Conservation (phyloP, 2,888 invertebrate species). For the Phortica magna region DNA sequence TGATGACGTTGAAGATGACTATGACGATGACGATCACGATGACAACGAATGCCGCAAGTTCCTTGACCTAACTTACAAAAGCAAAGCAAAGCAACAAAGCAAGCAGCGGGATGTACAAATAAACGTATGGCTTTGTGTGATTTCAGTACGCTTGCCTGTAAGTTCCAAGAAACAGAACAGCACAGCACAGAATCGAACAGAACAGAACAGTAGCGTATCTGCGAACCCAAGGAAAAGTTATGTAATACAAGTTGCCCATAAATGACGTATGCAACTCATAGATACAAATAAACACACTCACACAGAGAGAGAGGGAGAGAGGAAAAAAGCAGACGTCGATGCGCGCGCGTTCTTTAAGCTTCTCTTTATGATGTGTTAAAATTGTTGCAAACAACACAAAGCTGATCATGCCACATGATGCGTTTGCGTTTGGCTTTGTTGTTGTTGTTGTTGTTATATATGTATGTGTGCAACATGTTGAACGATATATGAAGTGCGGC, state of each 20-base stretch:
- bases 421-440: too few relatives aligned
- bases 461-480: too few relatives aligned
- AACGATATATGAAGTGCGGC: too few relatives aligned
- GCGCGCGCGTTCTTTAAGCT: conserved; percentile 58
- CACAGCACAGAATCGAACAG: not conserved
- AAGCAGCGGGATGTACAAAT: too few relatives aligned
- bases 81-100: not conserved
- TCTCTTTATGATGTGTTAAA: conserved; percentile 71
- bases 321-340: not conserved
- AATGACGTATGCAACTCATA: not conserved
- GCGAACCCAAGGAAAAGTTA: conserved; percentile 16
- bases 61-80: conserved; percentile 36
- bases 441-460: too few relatives aligned
- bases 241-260: not conserved
- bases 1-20: not conserved
- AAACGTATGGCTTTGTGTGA: not conserved
- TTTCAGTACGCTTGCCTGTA: not conserved
- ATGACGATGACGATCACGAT: not conserved
- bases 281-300: not conserved
- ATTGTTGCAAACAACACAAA: conserved; percentile 56
- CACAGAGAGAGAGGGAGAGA: not conserved
- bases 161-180: conserved; percentile 7
- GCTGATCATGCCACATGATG: conserved; percentile 2
- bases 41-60: conserved; percentile 20
- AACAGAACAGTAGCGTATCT: not conserved